Evolutionary conservation across 2,113 vertebrate genomes (phyloP), one percentile per base, ranked within the genome.

Genomic region (Oreochromis aureus): DNA sequence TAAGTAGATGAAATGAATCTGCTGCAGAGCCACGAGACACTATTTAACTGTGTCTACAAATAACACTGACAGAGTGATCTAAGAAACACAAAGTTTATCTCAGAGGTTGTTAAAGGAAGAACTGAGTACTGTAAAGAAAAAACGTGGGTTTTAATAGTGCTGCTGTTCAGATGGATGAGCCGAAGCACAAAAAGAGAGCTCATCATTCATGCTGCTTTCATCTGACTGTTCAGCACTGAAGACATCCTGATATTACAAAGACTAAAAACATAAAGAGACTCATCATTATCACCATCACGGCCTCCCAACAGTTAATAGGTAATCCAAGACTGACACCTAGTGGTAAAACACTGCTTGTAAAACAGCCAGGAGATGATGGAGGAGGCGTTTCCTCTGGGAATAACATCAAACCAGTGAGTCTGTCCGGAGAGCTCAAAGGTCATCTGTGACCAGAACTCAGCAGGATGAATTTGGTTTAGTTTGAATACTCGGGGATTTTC

Each of bases 291-390:
- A 78, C 39, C 34, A 24, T n/a, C 10, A 13, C 10, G 2, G 6
- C 2, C 6, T 27, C 27, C 30, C 2, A 4, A 6, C 13, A 56
- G 32, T 59, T 16, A 19, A 91, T 87, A 87, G 27, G 71, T 92
- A 76, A 83, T 86, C 76, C 66, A 83, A 94, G 36, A 88, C 92
- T 95, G 95, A 92, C 96, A 95, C 92, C 96, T 96, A 90, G 90
- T 95, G 96, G 89, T 71, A 3, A 1, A 84, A 80, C 3, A 1
- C 41, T 39, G 86, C 12, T 5, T 61, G 27, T 83, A 15, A 82
- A 54, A 18, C 39, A 18, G 36, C n/a, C 22, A 2, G 3, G 32
- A 15, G 11, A 12, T 9, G 63, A 41, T 9, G 63, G 34, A 41
- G 63, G 36, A 22, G 11, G 15, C 11, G 5, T 19, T 22, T 58